These are phyloP conservation scores for Ochlodes sylvanus DNA, from an alignment of 2,888 invertebrate species.

Conservation along the genomic window DNA sequence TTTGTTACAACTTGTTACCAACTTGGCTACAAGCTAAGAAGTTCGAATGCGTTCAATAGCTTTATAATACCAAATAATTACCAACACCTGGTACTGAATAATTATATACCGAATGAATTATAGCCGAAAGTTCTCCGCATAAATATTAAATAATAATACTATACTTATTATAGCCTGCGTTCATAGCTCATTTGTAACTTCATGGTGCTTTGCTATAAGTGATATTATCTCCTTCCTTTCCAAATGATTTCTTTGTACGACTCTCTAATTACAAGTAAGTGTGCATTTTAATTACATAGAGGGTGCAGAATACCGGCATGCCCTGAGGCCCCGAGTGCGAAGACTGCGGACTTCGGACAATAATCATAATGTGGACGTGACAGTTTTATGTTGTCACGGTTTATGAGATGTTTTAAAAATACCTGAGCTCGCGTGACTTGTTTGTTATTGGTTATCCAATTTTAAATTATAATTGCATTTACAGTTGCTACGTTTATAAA, in stretches of 20 bases:
- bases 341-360: constrained; percentile 50
- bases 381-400: constrained; percentile 35
- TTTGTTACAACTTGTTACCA: too few species aligned
- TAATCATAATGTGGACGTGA: constrained; percentile 36
- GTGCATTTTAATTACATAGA: constrained; percentile 76
- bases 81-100: constrained; percentile 18
- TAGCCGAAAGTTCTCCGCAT: constrained; percentile 31
- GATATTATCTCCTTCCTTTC: constrained; percentile 67
- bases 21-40: too few species aligned
- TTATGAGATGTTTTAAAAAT: constrained; percentile 13
- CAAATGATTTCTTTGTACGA: constrained; percentile 67
- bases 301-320: constrained; percentile 64
- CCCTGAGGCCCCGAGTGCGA: constrained; percentile 54
- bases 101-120: constrained; percentile 28
- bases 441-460: constrained; percentile 8
- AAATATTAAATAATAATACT: constrained; percentile 42
- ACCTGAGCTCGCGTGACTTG: constrained; percentile 2
- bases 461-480: constrained; percentile 14
- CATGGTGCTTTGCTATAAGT: constrained; percentile 51
- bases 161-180: constrained; percentile 34
- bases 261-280: constrained; percentile 65
- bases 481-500: too few species aligned
- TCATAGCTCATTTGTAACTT: constrained; percentile 54
- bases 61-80: constrained; percentile 18
- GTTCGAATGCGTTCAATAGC: neutral